A percentile compares a stretch with the other conserved stretches of the same genome.
Evolutionary conservation across 2,888 invertebrate species (phyloP).

Genomic region (Therioaphis trifolii): DNA sequence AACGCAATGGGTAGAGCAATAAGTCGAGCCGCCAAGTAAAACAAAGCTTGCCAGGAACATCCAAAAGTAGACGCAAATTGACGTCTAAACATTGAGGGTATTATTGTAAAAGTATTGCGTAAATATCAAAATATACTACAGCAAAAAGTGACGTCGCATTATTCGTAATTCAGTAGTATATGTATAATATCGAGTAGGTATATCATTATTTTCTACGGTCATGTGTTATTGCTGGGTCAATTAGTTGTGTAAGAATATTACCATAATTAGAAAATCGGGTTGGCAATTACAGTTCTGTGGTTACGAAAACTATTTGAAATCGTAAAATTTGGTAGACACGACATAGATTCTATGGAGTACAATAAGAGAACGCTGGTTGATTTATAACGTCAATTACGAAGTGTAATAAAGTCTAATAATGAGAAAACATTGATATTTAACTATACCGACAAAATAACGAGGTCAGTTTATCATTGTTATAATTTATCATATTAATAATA

Average conservation of each 20-base stretch:
- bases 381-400: constrained; percentile 25
- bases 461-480: neutral
- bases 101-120: neutral
- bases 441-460: neutral
- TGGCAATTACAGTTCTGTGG: constrained; percentile 2
- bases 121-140: neutral
- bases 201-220: neutral
- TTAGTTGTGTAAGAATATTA: constrained; percentile 12
- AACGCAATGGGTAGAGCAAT: constrained; percentile 82
- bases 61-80: constrained; percentile 82
- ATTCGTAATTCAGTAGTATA: no score
- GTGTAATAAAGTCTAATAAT: neutral
- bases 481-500: neutral
- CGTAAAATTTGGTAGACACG: constrained; percentile 9
- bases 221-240: neutral
- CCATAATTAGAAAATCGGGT: neutral
- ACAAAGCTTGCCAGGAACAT: constrained; percentile 80
- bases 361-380: constrained; percentile 2
- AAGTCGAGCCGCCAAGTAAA: constrained; percentile 80
- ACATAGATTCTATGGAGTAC: neutral
- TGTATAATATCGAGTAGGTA: no score
- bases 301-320: neutral
- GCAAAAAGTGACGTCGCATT: no score
- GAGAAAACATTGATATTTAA: neutral
- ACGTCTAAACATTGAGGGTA: constrained; percentile 72